Evolutionary conservation across 1,140 invertebrate genomes (phyloP).

Genomic region (Drosophila trapezifrons): DNA sequence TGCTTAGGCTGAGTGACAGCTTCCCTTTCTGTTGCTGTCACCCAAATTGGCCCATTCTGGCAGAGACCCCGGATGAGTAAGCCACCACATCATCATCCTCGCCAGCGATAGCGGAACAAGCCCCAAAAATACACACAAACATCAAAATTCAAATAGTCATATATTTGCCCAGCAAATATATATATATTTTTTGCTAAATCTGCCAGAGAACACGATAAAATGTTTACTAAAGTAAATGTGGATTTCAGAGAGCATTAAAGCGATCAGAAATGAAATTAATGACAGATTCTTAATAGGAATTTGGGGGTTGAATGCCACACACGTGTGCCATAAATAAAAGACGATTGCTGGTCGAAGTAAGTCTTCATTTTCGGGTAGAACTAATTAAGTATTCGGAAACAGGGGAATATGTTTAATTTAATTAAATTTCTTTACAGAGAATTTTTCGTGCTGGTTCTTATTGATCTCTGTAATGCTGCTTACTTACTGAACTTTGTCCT

Average conservation of each 20-base stretch:
- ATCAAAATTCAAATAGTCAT: conserved; percentile 38
- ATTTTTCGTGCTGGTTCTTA: no score
- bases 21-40: conserved; percentile 36
- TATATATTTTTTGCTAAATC: conserved; percentile 7
- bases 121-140: conserved; percentile 30
- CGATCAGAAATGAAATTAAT: conserved; percentile 5
- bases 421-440: not conserved
- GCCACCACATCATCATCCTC: conserved; percentile 1
- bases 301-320: not conserved
- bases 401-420: no score
- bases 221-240: conserved; percentile 31
- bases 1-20: conserved; percentile 48
- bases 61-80: conserved; percentile 40
- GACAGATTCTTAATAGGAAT: conserved; percentile 10
- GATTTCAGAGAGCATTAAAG: conserved; percentile 9
- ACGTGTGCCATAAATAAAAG: conserved; percentile 10
- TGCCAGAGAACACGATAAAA: conserved; percentile 18
- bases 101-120: conserved; percentile 37
- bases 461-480: no score
- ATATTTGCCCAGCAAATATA: conserved; percentile 27
- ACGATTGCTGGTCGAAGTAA: not conserved
- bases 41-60: conserved; percentile 49
- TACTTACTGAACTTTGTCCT: conserved; percentile 4
- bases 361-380: not conserved
- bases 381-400: not conserved